These are phyloP conservation scores for Indicator indicator DNA, from an alignment of 2,113 vertebrate genomes.

Conservation along the genomic window DNA sequence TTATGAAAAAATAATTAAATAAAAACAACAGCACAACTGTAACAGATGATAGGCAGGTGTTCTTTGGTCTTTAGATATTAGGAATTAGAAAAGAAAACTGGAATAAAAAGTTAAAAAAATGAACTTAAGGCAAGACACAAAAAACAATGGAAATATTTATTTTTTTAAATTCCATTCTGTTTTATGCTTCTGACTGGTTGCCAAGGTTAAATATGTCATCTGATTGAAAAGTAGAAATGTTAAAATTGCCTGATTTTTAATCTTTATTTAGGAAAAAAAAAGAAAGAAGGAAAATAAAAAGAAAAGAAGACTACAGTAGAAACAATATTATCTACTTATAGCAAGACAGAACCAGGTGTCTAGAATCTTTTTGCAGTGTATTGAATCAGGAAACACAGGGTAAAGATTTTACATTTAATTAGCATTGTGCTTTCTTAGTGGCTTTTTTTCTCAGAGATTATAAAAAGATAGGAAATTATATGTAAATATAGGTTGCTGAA, in stretches of 20 bases:
- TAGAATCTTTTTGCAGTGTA: background rate
- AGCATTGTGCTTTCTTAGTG: background rate
- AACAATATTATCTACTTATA: background rate
- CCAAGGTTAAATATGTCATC: slow-evolving; percentile 15
- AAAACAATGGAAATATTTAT: background rate
- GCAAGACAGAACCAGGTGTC: background rate
- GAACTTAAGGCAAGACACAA: background rate
- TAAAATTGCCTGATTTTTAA: background rate
- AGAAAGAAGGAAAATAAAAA: background rate
- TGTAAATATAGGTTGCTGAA: background rate
- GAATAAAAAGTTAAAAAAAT: background rate
- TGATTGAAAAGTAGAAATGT: slow-evolving; percentile 3
- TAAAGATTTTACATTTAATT: background rate
- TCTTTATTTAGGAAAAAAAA: background rate
- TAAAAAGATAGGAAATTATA: background rate
- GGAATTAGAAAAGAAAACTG: background rate
- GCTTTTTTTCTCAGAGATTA: background rate
- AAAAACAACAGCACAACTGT: background rate
- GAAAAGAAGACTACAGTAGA: background rate
- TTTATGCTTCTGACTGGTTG: background rate
- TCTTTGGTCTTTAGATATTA: background rate
- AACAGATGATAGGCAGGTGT: background rate
- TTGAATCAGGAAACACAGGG: background rate
- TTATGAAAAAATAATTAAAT: background rate
- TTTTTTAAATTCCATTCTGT: background rate